phyloP scores from a whole-genome alignment of 2,888 invertebrate genomes.

The Caenorhabditis plicata region DNA sequence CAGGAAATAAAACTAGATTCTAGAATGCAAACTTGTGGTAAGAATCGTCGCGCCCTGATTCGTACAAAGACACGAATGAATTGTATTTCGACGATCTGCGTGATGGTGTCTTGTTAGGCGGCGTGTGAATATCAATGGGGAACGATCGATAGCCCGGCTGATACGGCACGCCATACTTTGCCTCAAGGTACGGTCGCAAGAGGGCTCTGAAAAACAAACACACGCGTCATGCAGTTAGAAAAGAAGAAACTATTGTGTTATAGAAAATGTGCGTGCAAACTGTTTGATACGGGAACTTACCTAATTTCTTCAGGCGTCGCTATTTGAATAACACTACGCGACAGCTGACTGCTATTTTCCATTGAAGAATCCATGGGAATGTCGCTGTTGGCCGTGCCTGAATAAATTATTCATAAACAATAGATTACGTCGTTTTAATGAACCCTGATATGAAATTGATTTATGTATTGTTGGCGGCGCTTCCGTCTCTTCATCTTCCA shows the following conservation, averaged over 20 bases:
- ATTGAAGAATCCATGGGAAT: conserved; percentile 30
- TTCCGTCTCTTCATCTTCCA: conserved; percentile 35
- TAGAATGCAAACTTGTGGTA: too few relatives aligned
- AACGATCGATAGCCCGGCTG: conserved; percentile 27
- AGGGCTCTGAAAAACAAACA: conserved; percentile 21
- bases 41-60: conserved; percentile 17
- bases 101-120: conserved; percentile 14
- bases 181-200: conserved; percentile 33
- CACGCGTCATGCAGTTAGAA: conserved; percentile 11
- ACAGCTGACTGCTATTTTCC: conserved; percentile 37
- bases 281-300: too few relatives aligned
- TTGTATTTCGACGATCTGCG: conserved; percentile 18
- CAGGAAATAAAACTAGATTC: not conserved
- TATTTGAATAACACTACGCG: conserved; percentile 43
- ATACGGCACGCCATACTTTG: conserved; percentile 28
- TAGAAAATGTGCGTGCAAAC: too few relatives aligned
- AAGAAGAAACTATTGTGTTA: not conserved
- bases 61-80: conserved; percentile 30
- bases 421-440: not conserved
- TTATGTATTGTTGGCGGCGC: conserved; percentile 22
- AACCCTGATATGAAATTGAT: conserved; percentile 28
- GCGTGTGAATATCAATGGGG: conserved; percentile 25
- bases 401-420: not conserved
- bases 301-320: conserved; percentile 59
- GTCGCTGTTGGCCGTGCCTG: conserved; percentile 20